phyloP scores from a whole-genome alignment of 2,797 vertebrate genomes.

The Sebastes taczanowskii region DNA sequence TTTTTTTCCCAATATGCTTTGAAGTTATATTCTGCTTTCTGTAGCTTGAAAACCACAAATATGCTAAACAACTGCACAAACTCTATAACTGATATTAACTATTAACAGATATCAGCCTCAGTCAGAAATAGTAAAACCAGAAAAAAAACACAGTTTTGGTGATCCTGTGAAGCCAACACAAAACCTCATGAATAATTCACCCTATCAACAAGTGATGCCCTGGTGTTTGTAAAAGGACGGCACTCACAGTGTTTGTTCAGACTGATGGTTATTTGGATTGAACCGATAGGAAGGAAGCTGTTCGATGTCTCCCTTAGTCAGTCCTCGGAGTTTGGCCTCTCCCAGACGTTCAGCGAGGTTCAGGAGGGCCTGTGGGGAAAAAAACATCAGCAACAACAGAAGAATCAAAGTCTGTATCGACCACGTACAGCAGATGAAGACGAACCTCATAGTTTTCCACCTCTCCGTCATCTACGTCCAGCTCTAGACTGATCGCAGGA shows the following conservation, averaged over 20 bases:
- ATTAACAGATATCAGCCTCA: background rate
- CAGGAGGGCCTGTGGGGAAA: conserved; percentile 87
- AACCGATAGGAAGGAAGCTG: conserved; percentile 98
- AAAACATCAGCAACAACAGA: background rate
- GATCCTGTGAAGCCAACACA: background rate
- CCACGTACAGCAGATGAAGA: background rate
- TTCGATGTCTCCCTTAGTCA: conserved; percentile 98
- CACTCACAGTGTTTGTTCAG: conserved; percentile 98
- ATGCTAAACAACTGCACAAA: background rate
- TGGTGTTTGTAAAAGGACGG: background rate
- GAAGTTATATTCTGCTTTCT: background rate
- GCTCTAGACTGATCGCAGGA: conserved; percentile 95
- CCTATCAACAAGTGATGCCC: background rate
- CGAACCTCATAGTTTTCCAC: conserved; percentile 98
- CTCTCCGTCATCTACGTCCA: conserved; percentile 98
- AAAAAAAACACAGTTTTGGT: background rate
- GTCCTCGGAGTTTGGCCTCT: conserved; percentile 95
- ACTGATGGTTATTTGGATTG: conserved; percentile 98
- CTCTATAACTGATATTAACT: background rate
- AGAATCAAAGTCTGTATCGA: background rate
- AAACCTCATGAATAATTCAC: background rate
- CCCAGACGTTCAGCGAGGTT: conserved; percentile 98
- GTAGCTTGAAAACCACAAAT: background rate
- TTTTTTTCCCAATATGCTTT: background rate
- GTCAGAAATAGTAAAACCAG: background rate